A percentile compares a stretch with the other conserved stretches of the same genome.
phyloP scores from a whole-genome alignment of 1,140 invertebrate genomes.

The Asbolus verrucosus region DNA sequence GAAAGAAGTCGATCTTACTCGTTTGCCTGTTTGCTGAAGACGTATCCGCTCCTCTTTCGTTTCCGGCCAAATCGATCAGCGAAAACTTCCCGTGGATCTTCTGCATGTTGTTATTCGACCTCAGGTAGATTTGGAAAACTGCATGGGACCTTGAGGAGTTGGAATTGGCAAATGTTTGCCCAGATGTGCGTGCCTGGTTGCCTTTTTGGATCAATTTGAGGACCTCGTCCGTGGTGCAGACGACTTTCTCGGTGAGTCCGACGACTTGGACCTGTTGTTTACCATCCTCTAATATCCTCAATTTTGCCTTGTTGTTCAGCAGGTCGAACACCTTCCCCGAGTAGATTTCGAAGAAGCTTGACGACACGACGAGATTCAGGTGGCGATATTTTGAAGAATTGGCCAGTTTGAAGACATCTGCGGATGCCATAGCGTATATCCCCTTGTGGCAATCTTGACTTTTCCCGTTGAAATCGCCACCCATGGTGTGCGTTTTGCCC shows the following conservation, averaged over 20 bases:
- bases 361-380: slow-evolving; percentile 77
- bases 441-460: slow-evolving; percentile 80
- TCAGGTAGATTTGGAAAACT: slow-evolving; percentile 84
- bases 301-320: slow-evolving; percentile 92
- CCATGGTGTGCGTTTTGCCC: slow-evolving; percentile 90
- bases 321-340: slow-evolving; percentile 95
- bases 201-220: slow-evolving; percentile 81
- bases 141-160: slow-evolving; percentile 91
- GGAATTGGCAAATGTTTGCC: slow-evolving; percentile 86
- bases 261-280: slow-evolving; percentile 86
- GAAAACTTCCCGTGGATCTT: slow-evolving; percentile 81
- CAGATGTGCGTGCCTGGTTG: slow-evolving; percentile 80
- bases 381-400: slow-evolving; percentile 69
- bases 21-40: slow-evolving; percentile 79
- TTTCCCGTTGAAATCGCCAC: slow-evolving; percentile 81
- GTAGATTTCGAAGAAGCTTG: slow-evolving; percentile 93
- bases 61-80: slow-evolving; percentile 83
- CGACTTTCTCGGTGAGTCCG: slow-evolving; percentile 81
- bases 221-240: slow-evolving; percentile 82
- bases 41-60: slow-evolving; percentile 83
- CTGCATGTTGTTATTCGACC: slow-evolving; percentile 59
- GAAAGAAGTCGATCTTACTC: too few relatives aligned
- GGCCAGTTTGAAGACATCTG: slow-evolving; percentile 70
- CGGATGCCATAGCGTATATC: slow-evolving; percentile 75
- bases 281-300: slow-evolving; percentile 88